Evolutionary conservation across 1,140 invertebrate species (phyloP).

Genomic region (Atta texana): DNA sequence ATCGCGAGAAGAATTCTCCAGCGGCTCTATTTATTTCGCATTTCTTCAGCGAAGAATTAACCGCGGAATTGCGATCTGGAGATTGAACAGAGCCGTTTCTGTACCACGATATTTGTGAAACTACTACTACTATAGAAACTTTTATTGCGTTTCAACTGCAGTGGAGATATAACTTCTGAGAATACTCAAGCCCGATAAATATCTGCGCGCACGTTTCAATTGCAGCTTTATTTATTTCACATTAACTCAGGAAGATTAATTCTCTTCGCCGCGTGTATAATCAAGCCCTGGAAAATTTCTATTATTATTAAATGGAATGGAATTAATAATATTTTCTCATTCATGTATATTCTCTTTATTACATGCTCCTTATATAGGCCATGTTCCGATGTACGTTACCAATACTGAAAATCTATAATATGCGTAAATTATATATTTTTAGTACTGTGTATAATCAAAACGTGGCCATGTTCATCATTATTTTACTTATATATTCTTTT

Average conservation of each 20-base stretch:
- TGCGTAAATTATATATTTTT: too few species aligned
- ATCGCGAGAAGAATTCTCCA: constrained; percentile 10
- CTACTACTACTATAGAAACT: constrained; percentile 17
- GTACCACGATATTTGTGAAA: background rate
- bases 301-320: background rate
- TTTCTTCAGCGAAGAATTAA: constrained; percentile 39
- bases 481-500: constrained; percentile 16
- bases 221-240: constrained; percentile 6
- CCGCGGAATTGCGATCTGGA: constrained; percentile 35
- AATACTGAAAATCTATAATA: too few species aligned
- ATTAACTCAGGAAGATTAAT: constrained; percentile 23
- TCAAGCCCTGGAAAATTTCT: background rate
- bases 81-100: constrained; percentile 9
- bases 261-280: background rate
- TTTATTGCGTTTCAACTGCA: constrained; percentile 46
- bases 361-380: too few species aligned
- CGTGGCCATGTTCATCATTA: background rate
- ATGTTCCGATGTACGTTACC: too few species aligned
- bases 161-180: background rate
- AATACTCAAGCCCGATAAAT: constrained; percentile 16
- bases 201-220: constrained; percentile 15
- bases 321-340: background rate
- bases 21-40: constrained; percentile 15
- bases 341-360: background rate
- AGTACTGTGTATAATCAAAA: too few species aligned